Evolutionary conservation across 2,113 vertebrate genomes (phyloP), one percentile per base, ranked within the genome.

Genomic region (Tachuris rubrigastra): DNA sequence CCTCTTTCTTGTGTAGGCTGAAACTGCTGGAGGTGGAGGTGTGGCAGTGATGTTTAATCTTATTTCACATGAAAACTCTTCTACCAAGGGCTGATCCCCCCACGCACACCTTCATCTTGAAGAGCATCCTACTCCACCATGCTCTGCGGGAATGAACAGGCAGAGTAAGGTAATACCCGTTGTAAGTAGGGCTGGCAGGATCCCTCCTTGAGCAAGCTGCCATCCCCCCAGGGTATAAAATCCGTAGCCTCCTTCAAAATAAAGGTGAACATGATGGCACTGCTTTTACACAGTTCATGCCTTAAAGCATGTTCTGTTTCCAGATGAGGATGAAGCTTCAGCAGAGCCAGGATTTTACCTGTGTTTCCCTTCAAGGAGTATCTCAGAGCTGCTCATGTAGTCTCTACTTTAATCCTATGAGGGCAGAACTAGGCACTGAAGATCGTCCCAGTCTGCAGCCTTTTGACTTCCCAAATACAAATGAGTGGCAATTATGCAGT

Each of bases 11-110:
- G 68, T 68, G 81, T 93, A 92, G 90, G 72, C 42, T 89, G 96
- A 96, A 96, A 96, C 58, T 81, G 93, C 93, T 93, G 73, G 76
- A 89, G 96, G 96, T 41, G 53, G 90, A 92, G 96, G 96, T 39
- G 94, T 95, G 96, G 93, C 73, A 49, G 56, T 3, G 66, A 49
- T 90, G 96, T 96, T 96, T 95, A 84, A 95, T 95, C 95, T 95
- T 31, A 86, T 72, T 96, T 96, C 92, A 84, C 83, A 17, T 81
- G 80, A 86, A 85, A 95, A 85, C 87, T 73, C 73, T 71, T 80
- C 65, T 63, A 88, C 74, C 0, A 0, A 80, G 95, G 90, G 79
- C 90, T 86, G 88, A 67, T 95, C 80, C 76, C 87, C 95, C 95
- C 93, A 95, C 90, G 69, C 94, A 95, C 91, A 75, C 59, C 85